Evolutionary conservation across 1,140 invertebrate species (phyloP).

Genomic region (Drosophila kurseongensis): DNA sequence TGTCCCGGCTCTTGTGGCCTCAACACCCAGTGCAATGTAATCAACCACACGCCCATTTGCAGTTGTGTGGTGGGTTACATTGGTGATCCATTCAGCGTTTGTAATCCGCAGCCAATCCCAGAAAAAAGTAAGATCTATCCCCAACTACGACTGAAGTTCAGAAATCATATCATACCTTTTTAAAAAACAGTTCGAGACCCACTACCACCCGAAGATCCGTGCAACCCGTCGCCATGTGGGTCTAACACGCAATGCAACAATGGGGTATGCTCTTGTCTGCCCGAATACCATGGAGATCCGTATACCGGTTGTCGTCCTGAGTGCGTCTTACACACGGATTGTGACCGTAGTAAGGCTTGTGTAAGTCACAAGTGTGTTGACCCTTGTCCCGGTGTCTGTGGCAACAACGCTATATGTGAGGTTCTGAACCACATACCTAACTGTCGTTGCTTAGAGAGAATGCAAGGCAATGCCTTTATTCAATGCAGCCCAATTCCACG

Average conservation of each 20-base stretch:
- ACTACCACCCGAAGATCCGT: conserved; percentile 86
- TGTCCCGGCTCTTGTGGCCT: conserved; percentile 92
- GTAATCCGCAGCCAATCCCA: conserved; percentile 82
- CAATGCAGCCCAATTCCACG: conserved; percentile 87
- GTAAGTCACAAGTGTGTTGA: conserved; percentile 90
- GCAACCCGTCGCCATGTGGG: conserved; percentile 92
- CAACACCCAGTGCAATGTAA: conserved; percentile 91
- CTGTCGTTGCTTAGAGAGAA: conserved; percentile 89
- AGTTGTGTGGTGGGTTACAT: conserved; percentile 89
- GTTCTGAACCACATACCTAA: conserved; percentile 92
- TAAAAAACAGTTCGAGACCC: conserved; percentile 52
- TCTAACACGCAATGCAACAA: conserved; percentile 79
- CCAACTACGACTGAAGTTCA: neutral
- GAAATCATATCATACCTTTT: conserved; percentile 5
- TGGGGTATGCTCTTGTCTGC: conserved; percentile 74
- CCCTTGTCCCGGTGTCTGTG: conserved; percentile 91
- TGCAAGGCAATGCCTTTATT: conserved; percentile 91
- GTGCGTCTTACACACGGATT: conserved; percentile 93
- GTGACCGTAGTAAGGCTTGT: conserved; percentile 90
- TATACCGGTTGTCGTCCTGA: conserved; percentile 91
- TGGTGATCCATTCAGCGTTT: conserved; percentile 91
- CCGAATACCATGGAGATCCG: conserved; percentile 88
- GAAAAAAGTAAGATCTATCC: conserved; percentile 60
- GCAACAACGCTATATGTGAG: conserved; percentile 89
- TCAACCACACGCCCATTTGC: conserved; percentile 93